Conservation (phyloP, 2,113 vertebrate genomes). For the Gymnocephalus cernua region DNA sequence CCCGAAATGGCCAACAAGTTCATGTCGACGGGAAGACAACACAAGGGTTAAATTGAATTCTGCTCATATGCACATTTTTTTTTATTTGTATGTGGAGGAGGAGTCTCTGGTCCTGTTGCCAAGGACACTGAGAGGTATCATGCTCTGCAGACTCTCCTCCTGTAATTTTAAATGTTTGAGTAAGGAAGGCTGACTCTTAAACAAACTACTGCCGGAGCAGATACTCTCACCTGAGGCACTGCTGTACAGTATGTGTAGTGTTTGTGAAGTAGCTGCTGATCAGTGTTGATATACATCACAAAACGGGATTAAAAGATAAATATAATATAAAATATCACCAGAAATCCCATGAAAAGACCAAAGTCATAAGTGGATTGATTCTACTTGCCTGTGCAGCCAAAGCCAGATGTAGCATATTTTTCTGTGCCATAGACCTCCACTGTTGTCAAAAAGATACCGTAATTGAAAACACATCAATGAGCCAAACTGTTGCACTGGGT, state of each 20-base stretch:
- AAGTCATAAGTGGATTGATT: not conserved
- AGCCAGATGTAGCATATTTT: not conserved
- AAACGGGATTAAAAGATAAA: not conserved
- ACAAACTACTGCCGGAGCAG: constrained; percentile 21
- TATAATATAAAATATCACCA: not conserved
- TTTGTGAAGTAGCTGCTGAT: not conserved
- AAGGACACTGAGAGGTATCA: constrained; percentile 56
- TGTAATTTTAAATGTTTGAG: constrained; percentile 55
- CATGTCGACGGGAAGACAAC: too few species aligned
- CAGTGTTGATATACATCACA: not conserved
- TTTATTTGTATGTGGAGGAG: constrained; percentile 52
- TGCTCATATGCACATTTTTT: constrained; percentile 15
- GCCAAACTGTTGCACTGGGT: not conserved
- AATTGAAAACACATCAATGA: not conserved
- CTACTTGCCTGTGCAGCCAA: not conserved
- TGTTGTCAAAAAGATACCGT: not conserved
- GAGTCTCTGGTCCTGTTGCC: constrained; percentile 48
- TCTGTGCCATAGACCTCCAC: not conserved
- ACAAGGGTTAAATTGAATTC: too few species aligned
- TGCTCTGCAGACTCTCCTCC: constrained; percentile 34
- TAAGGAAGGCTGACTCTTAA: constrained; percentile 16
- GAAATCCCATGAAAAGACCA: not conserved
- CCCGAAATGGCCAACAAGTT: too few species aligned
- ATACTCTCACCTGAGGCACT: constrained; percentile 19
- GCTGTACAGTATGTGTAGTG: constrained; percentile 2